A percentile compares a stretch with the other conserved stretches of the same genome.
Evolutionary conservation across 2,113 vertebrate species (phyloP).

Genomic region (Malurus elegans): DNA sequence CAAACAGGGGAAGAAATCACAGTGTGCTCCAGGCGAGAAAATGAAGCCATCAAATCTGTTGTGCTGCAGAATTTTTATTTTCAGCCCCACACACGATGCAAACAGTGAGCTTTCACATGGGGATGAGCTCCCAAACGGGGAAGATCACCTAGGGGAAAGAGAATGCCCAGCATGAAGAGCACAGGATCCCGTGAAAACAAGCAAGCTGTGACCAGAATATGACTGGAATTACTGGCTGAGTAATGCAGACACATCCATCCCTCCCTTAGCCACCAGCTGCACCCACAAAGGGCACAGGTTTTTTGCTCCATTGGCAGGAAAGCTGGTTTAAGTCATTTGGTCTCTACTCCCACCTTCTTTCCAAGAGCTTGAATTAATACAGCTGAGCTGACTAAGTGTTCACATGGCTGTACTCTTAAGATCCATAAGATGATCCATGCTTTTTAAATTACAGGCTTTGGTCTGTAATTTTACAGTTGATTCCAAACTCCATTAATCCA

Average conservation of each 20-base stretch:
- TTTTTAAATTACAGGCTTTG: not conserved
- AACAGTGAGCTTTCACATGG: not conserved
- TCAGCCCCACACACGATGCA: not conserved
- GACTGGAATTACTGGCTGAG: not conserved
- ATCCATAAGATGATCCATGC: not conserved
- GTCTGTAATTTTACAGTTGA: too few relatives aligned
- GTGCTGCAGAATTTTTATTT: not conserved
- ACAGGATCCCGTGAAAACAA: not conserved
- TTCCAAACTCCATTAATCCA: not conserved
- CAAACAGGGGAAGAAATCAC: conserved; percentile 22
- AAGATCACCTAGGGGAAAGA: not conserved
- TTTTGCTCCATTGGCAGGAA: not conserved
- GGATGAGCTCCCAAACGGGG: not conserved
- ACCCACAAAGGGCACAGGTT: not conserved
- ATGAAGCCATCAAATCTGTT: not conserved
- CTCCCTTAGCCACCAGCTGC: not conserved
- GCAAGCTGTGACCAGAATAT: not conserved
- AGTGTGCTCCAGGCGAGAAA: conserved; percentile 1
- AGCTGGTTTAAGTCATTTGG: not conserved
- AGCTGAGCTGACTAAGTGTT: not conserved
- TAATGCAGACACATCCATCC: not conserved
- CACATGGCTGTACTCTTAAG: not conserved
- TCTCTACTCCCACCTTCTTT: not conserved
- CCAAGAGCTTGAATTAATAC: not conserved
- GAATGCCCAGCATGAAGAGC: not conserved